Evolutionary conservation across 2,797 vertebrate species (phyloP).

Genomic region (Leontocebus nigricollis): DNA sequence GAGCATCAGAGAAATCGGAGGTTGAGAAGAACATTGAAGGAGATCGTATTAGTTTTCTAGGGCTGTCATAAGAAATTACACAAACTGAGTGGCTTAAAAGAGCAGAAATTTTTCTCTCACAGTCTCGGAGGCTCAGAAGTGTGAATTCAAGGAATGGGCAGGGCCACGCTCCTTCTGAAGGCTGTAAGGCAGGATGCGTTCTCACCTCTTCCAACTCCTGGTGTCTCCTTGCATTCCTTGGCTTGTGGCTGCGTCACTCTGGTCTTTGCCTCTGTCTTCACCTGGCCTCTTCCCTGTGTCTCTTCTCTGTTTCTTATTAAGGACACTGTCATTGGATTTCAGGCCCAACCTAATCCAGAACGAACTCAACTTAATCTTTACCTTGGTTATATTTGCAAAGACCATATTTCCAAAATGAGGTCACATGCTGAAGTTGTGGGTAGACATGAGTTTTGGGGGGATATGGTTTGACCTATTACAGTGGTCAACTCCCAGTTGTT

Average conservation of each 20-base stretch:
- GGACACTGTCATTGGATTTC: background rate
- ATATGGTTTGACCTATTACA: background rate
- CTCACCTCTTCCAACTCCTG: background rate
- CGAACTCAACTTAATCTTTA: background rate
- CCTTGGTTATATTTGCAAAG: background rate
- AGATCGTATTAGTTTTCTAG: background rate
- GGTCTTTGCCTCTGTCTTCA: background rate
- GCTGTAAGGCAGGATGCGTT: background rate
- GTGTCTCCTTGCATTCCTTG: background rate
- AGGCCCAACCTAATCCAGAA: background rate
- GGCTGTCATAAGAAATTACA: background rate
- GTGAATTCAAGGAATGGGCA: background rate
- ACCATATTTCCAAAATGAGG: background rate
- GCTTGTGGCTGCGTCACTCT: background rate
- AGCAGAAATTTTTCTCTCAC: background rate
- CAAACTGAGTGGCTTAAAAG: background rate
- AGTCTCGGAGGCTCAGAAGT: background rate
- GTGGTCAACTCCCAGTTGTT: background rate
- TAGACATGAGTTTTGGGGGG: background rate
- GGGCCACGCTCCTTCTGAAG: background rate
- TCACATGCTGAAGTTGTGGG: background rate
- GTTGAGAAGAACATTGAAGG: background rate
- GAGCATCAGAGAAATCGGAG: background rate
- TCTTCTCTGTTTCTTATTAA: background rate
- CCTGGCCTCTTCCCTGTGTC: background rate